Conservation (phyloP, 2,797 vertebrate species). For the Syndactyla subalaris region DNA sequence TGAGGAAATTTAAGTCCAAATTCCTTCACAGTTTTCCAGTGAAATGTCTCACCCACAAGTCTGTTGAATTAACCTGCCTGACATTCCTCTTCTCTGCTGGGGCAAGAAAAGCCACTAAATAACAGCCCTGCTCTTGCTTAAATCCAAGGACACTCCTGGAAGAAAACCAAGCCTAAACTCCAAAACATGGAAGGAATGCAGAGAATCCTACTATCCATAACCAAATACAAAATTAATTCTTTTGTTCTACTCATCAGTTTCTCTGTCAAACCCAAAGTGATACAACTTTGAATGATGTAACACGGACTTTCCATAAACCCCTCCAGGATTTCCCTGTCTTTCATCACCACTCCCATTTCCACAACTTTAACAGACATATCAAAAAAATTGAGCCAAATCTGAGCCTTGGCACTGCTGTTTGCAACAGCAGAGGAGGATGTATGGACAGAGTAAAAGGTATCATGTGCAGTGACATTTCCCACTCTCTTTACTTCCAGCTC, state of each 20-base stretch:
- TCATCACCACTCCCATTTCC: neutral
- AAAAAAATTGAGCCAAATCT: neutral
- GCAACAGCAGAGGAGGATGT: fast-evolving
- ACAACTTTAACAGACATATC: neutral
- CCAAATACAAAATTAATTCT: neutral
- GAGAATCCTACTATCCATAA: neutral
- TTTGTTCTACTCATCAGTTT: neutral
- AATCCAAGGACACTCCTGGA: neutral
- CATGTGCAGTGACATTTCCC: neutral
- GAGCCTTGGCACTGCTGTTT: neutral
- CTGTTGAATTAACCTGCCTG: neutral
- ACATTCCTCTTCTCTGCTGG: neutral
- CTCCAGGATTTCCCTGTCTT: neutral
- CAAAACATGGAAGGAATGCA: neutral
- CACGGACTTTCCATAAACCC: fast-evolving
- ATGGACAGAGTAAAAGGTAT: neutral
- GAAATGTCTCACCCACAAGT: neutral
- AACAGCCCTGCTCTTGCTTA: neutral
- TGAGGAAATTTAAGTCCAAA: neutral
- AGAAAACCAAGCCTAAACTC: neutral
- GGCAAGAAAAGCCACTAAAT: neutral
- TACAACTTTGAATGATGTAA: neutral
- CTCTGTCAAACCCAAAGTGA: neutral
- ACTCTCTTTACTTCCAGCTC: neutral
- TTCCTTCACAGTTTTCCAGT: neutral